Conservation (phyloP, 2,113 vertebrate species). For the Leuciscus idus region DNA sequence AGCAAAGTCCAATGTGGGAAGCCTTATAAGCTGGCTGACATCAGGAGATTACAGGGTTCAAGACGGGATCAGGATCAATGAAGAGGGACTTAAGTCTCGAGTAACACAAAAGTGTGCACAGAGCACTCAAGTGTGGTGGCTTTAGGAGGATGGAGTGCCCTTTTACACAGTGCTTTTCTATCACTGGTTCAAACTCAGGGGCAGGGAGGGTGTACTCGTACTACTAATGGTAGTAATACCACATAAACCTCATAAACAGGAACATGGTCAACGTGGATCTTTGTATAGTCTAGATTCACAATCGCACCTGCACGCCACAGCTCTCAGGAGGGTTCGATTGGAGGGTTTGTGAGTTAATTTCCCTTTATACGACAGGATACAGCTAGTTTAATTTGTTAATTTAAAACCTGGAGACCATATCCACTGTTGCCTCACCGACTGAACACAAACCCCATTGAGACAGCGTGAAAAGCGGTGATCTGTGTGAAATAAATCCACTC, state of each 20-base stretch:
- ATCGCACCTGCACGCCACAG: neutral
- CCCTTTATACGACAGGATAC: constrained; percentile 23
- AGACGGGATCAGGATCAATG: constrained; percentile 59
- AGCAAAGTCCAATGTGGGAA: constrained; percentile 55
- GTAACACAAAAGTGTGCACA: constrained; percentile 54
- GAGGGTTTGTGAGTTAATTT: neutral
- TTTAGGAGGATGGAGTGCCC: constrained; percentile 50
- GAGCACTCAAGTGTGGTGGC: constrained; percentile 50
- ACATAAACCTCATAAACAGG: constrained; percentile 5
- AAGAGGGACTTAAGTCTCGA: constrained; percentile 54
- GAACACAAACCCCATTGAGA: constrained; percentile 39
- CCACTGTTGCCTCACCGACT: neutral
- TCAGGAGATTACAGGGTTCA: constrained; percentile 64
- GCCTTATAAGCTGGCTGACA: constrained; percentile 55
- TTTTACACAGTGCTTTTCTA: constrained; percentile 21
- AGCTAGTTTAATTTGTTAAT: constrained; percentile 6
- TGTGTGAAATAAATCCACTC: constrained; percentile 31
- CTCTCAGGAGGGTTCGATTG: neutral
- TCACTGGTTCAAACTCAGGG: constrained; percentile 19
- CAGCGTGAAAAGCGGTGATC: constrained; percentile 20
- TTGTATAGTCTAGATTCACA: constrained; percentile 8
- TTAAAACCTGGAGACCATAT: constrained; percentile 21
- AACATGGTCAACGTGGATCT: constrained; percentile 15
- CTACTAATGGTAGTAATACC: constrained; percentile 13
- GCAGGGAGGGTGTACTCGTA: neutral